A percentile compares a stretch with the other conserved stretches of the same genome.
Conservation (phyloP, 2,797 vertebrate genomes). For the Melanotaenia parkinsoni region DNA sequence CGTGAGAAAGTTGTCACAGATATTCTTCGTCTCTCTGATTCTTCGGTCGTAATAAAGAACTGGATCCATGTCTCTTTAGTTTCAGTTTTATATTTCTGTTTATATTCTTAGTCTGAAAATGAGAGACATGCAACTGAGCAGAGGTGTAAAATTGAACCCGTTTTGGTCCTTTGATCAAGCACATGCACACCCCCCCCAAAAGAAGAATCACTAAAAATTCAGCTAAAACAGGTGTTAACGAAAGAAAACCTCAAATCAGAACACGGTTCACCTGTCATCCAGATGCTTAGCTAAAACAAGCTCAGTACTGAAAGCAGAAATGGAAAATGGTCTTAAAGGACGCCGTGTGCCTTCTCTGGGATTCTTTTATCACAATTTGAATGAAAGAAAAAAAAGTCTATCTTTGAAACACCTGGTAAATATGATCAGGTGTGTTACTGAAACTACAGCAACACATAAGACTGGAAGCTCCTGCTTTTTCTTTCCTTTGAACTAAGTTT, state of each 20-base stretch:
- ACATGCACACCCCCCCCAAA: not conserved
- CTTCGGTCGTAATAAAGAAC: not conserved
- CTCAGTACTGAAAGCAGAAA: slow-evolving; percentile 4
- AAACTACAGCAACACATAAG: slow-evolving; percentile 12
- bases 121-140: slow-evolving; percentile 3
- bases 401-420: not conserved
- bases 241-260: not conserved
- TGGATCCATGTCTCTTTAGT: slow-evolving; percentile 2
- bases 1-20: slow-evolving; percentile 26
- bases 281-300: not conserved
- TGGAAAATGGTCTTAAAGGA: not conserved
- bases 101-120: not conserved
- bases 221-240: slow-evolving; percentile 3
- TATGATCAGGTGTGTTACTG: not conserved
- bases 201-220: not conserved
- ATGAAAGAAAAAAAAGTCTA: not conserved
- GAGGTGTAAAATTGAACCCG: slow-evolving; percentile 4
- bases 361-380: not conserved
- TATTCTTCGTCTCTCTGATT: slow-evolving; percentile 13
- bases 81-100: not conserved
- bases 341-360: not conserved
- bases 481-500: too few relatives aligned
- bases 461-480: too few relatives aligned
- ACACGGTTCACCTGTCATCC: not conserved
- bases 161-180: not conserved